Evolutionary conservation across 2,113 vertebrate genomes (phyloP), one percentile per base, ranked within the genome.

Genomic region (Xiphophorus couchianus): DNA sequence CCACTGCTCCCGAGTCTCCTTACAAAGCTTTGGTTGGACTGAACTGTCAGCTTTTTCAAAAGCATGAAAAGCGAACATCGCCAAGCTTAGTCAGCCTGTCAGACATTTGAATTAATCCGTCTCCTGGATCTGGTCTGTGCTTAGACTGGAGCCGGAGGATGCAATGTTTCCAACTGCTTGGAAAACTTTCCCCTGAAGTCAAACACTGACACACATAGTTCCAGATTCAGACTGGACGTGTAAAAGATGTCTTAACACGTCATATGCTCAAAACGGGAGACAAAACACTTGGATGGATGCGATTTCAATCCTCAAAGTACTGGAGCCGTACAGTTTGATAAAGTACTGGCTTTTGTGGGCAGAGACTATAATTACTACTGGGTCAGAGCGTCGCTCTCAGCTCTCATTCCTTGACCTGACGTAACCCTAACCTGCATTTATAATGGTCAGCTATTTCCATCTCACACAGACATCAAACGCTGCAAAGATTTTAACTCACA

Each of bases 281-380:
- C 66, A 29, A 27, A 27, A 39, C 69, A 9, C 35, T 73, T 11
- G n/a, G 27, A 54, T 60, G 5, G 3, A 22, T 63, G 48, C 29
- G 76, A n/a, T 62, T 14, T 19, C 42, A 71, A 25, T 58, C 74
- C 80, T 84, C 73, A 84, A 81, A 75, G 9, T 74, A 54, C 89
- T 77, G 80, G 68, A 86, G 78, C 77, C 71, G 82, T 79, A 86
- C 84, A 88, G 84, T 86, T 76, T 87, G 86, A 84, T 75, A 77
- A 71, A 84, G 83, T 28, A 66, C 73, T 58, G 66, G 61, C 79
- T 80, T 73, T 76, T 81, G 76, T 80, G 78, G 82, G 83, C 39
- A 76, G 62, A 70, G 17, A 75, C 85, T 90, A 60, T 92, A 90
- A 93, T 93, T 92, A 89, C 74, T 27, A 66, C 74, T 69, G 39